These are phyloP conservation scores for Trilocha varians DNA, from an alignment of 2,888 invertebrate species.

Conservation along the genomic window DNA sequence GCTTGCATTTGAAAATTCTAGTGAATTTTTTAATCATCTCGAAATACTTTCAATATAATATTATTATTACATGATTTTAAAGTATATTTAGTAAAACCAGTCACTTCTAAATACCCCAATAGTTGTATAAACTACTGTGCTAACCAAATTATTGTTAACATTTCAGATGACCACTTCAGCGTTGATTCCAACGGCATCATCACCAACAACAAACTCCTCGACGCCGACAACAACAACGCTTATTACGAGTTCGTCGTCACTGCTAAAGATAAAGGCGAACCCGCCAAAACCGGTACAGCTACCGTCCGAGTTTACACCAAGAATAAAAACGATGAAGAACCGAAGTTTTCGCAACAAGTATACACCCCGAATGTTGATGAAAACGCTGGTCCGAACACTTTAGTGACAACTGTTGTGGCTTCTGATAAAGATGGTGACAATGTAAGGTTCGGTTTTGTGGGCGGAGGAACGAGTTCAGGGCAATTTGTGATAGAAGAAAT, in stretches of 20 bases:
- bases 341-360: conserved; percentile 96
- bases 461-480: conserved; percentile 90
- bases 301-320: conserved; percentile 97
- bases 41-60: no score
- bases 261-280: conserved; percentile 95
- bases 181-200: conserved; percentile 95
- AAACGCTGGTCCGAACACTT: conserved; percentile 94
- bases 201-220: conserved; percentile 92
- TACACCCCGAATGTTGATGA: conserved; percentile 97
- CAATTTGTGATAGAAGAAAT: conserved; percentile 97
- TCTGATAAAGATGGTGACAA: conserved; percentile 98
- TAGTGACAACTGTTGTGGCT: conserved; percentile 97
- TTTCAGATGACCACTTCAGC: conserved; percentile 92
- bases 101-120: no score
- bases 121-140: no score
- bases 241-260: conserved; percentile 96
- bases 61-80: no score
- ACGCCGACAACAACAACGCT: conserved; percentile 96
- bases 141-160: neutral
- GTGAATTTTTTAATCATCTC: no score
- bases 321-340: conserved; percentile 98
- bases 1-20: no score
- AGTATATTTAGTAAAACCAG: no score
- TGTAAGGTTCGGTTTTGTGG: conserved; percentile 92
- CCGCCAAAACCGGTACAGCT: conserved; percentile 92